Conservation (phyloP, 2,888 invertebrate genomes). For the Portevinia maculata region DNA sequence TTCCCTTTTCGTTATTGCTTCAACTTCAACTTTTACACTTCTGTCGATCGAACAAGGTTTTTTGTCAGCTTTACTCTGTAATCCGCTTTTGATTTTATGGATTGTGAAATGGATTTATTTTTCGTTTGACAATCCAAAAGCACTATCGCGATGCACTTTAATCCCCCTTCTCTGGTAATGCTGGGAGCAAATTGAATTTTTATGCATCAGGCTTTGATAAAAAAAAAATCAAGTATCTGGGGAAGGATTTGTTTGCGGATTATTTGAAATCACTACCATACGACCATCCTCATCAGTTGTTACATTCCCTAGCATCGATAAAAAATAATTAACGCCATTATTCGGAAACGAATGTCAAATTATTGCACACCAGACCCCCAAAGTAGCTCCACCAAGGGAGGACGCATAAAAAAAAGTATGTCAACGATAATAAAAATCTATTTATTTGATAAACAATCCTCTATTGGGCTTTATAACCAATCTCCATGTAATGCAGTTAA, state of each 20-base stretch:
- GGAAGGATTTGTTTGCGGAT: background rate
- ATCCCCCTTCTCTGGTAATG: background rate
- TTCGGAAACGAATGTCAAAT: background rate
- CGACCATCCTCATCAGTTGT: background rate
- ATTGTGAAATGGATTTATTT: constrained; percentile 3
- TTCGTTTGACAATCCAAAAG: background rate
- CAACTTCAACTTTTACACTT: background rate
- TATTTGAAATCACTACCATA: background rate
- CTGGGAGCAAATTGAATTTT: constrained; percentile 3
- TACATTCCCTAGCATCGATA: background rate
- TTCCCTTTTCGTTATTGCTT: background rate
- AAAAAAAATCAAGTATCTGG: no score
- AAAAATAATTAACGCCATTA: background rate
- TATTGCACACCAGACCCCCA: constrained; percentile 12
- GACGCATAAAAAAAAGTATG: constrained; percentile 3
- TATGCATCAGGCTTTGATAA: no score
- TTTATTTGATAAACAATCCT: constrained; percentile 66
- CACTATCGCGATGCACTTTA: constrained; percentile 3
- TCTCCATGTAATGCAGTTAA: constrained; percentile 25
- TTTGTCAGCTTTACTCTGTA: background rate
- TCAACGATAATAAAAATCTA: constrained; percentile 51
- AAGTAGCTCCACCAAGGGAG: constrained; percentile 11
- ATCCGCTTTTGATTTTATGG: constrained; percentile 12
- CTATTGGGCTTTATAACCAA: constrained; percentile 58
- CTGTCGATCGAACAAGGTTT: background rate